Evolutionary conservation across 2,113 vertebrate species (phyloP).

Genomic region (Apistogramma diplotaenia): DNA sequence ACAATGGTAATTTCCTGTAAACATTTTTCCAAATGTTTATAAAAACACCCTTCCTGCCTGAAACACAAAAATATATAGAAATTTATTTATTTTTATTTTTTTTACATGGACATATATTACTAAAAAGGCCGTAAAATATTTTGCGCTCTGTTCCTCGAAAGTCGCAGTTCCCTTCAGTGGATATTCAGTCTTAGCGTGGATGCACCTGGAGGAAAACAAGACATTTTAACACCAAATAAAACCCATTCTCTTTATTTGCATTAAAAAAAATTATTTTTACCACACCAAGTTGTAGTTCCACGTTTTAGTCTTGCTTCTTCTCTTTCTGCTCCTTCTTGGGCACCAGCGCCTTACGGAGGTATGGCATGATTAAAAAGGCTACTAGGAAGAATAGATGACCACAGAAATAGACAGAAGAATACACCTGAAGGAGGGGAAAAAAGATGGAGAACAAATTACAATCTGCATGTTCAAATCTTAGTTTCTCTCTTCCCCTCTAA

Average conservation of each 20-base stretch:
- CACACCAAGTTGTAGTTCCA: conserved; percentile 5
- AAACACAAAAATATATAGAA: conserved; percentile 78
- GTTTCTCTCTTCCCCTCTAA: neutral
- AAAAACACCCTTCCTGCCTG: conserved; percentile 57
- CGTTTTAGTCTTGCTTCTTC: conserved; percentile 68
- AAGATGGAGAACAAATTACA: neutral
- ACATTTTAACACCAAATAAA: neutral
- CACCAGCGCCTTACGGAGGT: conserved; percentile 85
- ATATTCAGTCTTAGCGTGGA: conserved; percentile 40
- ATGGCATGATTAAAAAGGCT: conserved; percentile 82
- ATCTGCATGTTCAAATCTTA: neutral
- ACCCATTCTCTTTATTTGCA: neutral
- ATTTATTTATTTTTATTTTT: conserved; percentile 58
- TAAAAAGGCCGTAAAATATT: conserved; percentile 81
- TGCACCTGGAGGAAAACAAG: conserved; percentile 50
- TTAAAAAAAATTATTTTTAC: conserved; percentile 39
- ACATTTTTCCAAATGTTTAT: conserved; percentile 68
- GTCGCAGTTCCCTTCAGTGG: conserved; percentile 75
- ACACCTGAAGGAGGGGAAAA: conserved; percentile 81
- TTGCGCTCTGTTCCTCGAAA: conserved; percentile 70
- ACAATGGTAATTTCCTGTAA: conserved; percentile 73
- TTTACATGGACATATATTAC: conserved; percentile 71
- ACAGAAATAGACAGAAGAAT: conserved; percentile 88
- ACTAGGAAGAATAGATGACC: conserved; percentile 89
- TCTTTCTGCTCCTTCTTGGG: conserved; percentile 77